Evolutionary conservation across 23 tunicate species (phyloP), one percentile per base, ranked within the genome.

Genomic region (Ciona savignyi): DNA sequence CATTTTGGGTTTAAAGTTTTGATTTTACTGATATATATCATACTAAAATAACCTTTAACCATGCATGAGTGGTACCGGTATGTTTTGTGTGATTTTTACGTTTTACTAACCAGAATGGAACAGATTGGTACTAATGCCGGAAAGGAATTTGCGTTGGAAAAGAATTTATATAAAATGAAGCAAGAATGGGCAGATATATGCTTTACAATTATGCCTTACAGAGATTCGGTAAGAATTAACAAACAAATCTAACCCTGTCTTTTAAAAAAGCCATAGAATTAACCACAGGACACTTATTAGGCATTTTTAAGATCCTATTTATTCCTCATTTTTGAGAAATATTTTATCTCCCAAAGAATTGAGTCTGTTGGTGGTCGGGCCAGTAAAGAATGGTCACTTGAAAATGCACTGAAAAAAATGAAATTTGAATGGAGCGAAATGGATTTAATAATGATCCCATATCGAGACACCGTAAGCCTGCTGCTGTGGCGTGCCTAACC

Each of bases 311-410:
- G n/a, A n/a, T n/a, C n/a, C n/a, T n/a, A n/a, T n/a, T n/a, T n/a
- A n/a, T n/a, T n/a, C 56, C 56, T 6, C 56, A 42, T 42, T 42
- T 42, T 42, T 42, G 56, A 42, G 15, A 9, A 6, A 42, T 42
- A 6, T 42, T 42, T 42, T 6, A 42, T 42, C 56, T 42, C 79
- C 6, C 30, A 9, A 9, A 94, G 94, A 24, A 75, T 94, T 33
- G 85, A 87, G 28, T 85, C 85, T 32, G 70, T 94, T 3, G 84
- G 95, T 29, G 95, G 73, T 0, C 60, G 78, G n/a, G 98, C 98
- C 32, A 85, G 93, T 33, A 94, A 94, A 63, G 98, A 94, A 70
- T 94, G 78, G 73, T 79, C 95, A 67, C 79, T 94, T 32, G 98
- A 94, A 63, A 84, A 80, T 23, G 78, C 87, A 2, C 51, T 94